Percentiles rank a stretch among this genome's conserved stretches.
These are phyloP conservation scores for Eurytoma californica DNA, from an alignment of 2,888 invertebrate genomes.

Conservation along the genomic window DNA sequence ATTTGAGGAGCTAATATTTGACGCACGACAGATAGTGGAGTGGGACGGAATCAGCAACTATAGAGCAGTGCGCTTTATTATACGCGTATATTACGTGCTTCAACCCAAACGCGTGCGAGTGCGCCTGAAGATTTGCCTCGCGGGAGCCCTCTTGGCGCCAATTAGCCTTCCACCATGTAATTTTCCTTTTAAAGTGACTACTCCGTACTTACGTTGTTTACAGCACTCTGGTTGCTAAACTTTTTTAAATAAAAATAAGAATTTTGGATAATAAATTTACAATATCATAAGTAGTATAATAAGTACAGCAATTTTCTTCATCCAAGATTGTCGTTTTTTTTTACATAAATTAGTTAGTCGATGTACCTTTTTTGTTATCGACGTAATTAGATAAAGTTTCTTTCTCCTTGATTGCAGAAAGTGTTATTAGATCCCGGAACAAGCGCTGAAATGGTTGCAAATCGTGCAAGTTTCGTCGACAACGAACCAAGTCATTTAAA, in stretches of 20 bases:
- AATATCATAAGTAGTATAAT: no score
- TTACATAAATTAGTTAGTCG: no score
- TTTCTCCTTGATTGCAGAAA: no score
- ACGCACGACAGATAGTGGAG: background rate
- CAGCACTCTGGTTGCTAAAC: no score
- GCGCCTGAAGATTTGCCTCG: slow-evolving; percentile 22
- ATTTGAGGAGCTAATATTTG: slow-evolving; percentile 37
- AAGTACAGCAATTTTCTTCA: no score
- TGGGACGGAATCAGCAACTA: background rate
- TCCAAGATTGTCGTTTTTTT: no score
- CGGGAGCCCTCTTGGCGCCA: slow-evolving; percentile 10
- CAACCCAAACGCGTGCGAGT: background rate
- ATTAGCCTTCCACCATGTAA: slow-evolving; percentile 9
- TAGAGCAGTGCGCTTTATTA: slow-evolving; percentile 4
- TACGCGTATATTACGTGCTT: slow-evolving; percentile 35
- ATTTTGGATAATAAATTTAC: no score
- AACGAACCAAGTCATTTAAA: slow-evolving; percentile 87
- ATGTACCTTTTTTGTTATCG: no score
- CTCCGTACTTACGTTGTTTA: background rate
- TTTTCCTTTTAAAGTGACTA: slow-evolving; percentile 22
- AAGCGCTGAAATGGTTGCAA: slow-evolving; percentile 74
- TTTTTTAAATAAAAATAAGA: no score
- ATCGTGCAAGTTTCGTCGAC: slow-evolving; percentile 98
- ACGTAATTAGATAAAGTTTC: no score
- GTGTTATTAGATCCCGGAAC: no score